Evolutionary conservation across 2,113 vertebrate genomes (phyloP).

Genomic region (Reinhardtius hippoglossoides): DNA sequence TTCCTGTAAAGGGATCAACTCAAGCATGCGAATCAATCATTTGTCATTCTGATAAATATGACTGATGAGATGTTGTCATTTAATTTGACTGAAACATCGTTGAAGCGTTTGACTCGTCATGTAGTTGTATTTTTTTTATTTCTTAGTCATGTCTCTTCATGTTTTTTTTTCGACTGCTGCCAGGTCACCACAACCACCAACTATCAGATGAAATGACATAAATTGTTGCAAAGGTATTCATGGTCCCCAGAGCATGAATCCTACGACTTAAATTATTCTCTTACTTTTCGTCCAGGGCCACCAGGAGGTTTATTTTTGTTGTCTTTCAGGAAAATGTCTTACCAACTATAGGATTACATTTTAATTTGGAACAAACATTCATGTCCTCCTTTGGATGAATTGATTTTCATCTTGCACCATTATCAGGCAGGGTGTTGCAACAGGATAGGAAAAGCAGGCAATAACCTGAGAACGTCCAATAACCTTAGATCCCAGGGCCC

Average conservation of each 20-base stretch:
- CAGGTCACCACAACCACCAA: neutral
- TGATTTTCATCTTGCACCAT: neutral
- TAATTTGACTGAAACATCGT: constrained; percentile 34
- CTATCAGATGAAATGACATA: too few relatives aligned
- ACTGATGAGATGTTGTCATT: constrained; percentile 41
- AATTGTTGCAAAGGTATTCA: neutral
- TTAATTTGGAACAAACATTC: neutral
- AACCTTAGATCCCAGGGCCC: too few relatives aligned
- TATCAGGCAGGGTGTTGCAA: neutral
- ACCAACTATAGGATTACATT: neutral
- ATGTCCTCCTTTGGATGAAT: neutral
- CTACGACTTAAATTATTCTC: neutral
- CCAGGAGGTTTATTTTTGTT: neutral
- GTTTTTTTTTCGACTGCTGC: neutral
- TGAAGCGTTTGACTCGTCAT: constrained; percentile 1
- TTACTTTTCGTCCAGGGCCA: neutral
- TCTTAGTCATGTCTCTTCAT: neutral
- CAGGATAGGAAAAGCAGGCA: too few relatives aligned
- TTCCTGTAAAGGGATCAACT: constrained; percentile 56
- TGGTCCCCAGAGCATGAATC: neutral
- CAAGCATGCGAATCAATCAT: constrained; percentile 51
- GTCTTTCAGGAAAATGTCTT: neutral
- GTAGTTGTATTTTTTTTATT: neutral
- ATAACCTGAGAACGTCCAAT: too few relatives aligned
- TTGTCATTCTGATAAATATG: constrained; percentile 45